Base-by-base conservation (phyloP, 2,797 vertebrate genomes). In the Halcyon smyrnensis region DNA sequence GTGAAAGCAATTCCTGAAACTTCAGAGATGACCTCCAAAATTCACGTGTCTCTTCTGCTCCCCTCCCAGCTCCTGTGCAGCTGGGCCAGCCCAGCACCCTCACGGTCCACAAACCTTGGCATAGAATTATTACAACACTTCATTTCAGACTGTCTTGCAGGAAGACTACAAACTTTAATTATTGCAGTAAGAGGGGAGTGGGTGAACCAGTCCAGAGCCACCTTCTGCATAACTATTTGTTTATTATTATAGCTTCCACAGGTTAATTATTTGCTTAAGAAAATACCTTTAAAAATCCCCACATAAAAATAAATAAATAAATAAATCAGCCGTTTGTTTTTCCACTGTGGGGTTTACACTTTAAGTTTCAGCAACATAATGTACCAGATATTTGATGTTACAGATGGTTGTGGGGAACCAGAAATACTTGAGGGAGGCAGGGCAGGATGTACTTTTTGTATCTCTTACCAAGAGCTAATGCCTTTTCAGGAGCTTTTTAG, bases 361-460 rank as follows among this genome's bases (percentile, higher is more conserved):
- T 87, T 54, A 90, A 83, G n/a, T 95, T 96, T 93, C 95, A 96
- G 96, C 97, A 96, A 96, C 94, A 92, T 73, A 68, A 65, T 91
- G 81, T 94, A 94, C 96, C 85, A 91, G 93, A 80, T 96, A 95
- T 76, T 94, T 71, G 78, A 90, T 77, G 95, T 93, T 97, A 96
- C 96, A 95, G 88, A 96, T 86, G 92, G 92, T 90, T 97, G 93
- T 91, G 93, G 90, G 87, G 96, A 98, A 94, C 81, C 93, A 98
- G 97, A 95, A 96, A 97, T 96, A 95, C 93, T 97, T 97, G 90
- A 93, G 93, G 96, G 95, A 97, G 95, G 96, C 95, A 97, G 90
- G 93, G 93, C 96, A 97, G 97, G 94, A 95, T 96, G 97, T 97
- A 97, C 94, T 97, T 97, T 97, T 92, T 95, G 97, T 95, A 84